Evolutionary conservation across 92 coral and sea anemone genomes (phyloP).

Genomic region (Bergia puertoricense): DNA sequence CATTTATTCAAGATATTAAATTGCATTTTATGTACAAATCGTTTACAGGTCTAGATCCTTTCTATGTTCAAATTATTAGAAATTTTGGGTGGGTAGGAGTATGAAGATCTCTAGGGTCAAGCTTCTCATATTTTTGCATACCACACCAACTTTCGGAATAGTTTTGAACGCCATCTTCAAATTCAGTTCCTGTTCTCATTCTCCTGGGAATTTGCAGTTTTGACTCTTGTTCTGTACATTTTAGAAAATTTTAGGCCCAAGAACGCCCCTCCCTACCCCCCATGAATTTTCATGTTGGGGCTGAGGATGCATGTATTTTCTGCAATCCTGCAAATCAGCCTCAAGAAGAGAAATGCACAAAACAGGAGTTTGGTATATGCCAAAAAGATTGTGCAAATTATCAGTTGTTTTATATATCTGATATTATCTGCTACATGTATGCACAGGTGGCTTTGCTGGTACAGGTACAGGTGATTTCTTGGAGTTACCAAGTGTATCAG

Average conservation of each 20-base stretch:
- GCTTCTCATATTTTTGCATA: constrained; percentile 1
- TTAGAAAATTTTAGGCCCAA: no score
- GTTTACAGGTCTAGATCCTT: constrained; percentile 2
- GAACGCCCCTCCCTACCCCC: no score
- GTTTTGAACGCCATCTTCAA: constrained; percentile 2
- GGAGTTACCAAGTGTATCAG: background rate
- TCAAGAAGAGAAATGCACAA: background rate
- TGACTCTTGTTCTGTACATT: background rate
- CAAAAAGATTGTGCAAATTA: constrained; percentile 12
- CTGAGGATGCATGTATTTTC: no score
- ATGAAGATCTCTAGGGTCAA: background rate
- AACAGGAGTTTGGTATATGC: constrained; percentile 10
- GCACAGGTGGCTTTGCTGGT: constrained; percentile 25
- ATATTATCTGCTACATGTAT: constrained; percentile 13
- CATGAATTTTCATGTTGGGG: no score
- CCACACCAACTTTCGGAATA: constrained; percentile 4
- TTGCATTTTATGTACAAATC: constrained; percentile 8
- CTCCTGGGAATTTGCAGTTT: background rate
- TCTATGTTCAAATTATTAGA: background rate
- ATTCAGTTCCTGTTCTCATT: background rate
- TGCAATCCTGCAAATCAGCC: no score
- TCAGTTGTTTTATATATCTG: background rate
- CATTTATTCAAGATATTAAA: constrained; percentile 2
- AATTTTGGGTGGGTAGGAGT: constrained; percentile 1
- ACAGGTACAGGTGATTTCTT: background rate